Evolutionary conservation across 2,888 invertebrate genomes (phyloP).

Genomic region (Dryocosmus kuriphilus): DNA sequence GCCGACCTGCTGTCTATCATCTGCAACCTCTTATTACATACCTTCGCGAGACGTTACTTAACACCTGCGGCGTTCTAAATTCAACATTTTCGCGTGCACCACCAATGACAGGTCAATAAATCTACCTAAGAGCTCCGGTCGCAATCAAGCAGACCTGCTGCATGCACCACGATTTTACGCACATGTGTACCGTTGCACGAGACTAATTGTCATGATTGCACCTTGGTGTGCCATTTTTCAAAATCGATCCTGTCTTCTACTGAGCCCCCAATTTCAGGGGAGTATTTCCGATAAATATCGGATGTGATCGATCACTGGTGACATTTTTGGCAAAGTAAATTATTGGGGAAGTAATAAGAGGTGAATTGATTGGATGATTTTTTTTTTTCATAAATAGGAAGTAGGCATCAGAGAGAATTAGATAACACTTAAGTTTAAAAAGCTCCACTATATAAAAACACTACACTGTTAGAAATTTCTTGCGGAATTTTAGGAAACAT

Average conservation of each 20-base stretch:
- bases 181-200: conserved; percentile 42
- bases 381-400: too few species aligned
- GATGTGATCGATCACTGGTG: not conserved
- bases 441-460: too few species aligned
- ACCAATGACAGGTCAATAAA: conserved; percentile 74
- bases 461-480: too few species aligned
- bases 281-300: conserved; percentile 24
- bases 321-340: not conserved
- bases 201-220: conserved; percentile 43
- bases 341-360: not conserved
- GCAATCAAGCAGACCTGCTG: conserved; percentile 65
- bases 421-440: too few species aligned
- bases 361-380: too few species aligned
- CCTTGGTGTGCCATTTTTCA: conserved; percentile 34
- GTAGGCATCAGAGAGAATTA: too few species aligned
- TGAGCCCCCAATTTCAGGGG: not conserved
- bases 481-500: too few species aligned
- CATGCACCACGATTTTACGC: conserved; percentile 40
- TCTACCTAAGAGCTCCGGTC: conserved; percentile 64
- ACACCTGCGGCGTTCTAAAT: conserved; percentile 74
- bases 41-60: too few species aligned
- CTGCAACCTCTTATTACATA: conserved; percentile 63
- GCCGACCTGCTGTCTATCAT: conserved; percentile 44
- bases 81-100: conserved; percentile 69
- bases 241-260: conserved; percentile 40